phyloP scores from a whole-genome alignment of 2,113 vertebrate genomes.

The Pygoscelis antarcticus region DNA sequence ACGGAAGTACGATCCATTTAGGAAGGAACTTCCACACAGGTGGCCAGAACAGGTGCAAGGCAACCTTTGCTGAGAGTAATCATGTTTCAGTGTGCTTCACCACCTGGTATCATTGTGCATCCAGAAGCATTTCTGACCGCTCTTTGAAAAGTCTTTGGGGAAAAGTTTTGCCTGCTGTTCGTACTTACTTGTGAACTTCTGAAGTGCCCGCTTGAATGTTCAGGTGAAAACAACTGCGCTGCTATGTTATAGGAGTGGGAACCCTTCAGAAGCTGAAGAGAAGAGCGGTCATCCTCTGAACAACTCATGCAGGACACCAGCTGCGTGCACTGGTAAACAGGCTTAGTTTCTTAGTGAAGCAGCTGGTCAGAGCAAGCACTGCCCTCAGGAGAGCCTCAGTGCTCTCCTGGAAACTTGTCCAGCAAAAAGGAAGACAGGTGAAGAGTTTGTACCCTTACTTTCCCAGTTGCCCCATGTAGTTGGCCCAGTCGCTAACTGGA shows the following conservation, averaged over 20 bases:
- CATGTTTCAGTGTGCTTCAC: neutral
- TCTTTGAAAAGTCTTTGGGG: neutral
- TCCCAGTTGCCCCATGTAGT: neutral
- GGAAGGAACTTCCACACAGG: neutral
- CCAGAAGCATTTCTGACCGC: neutral
- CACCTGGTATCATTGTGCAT: neutral
- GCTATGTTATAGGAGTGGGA: neutral
- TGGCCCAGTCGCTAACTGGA: neutral
- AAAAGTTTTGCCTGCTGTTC: neutral
- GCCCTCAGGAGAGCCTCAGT: neutral
- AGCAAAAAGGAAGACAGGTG: neutral
- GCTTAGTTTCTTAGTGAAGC: neutral
- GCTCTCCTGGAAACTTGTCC: neutral
- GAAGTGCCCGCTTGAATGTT: neutral
- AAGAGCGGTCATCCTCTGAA: neutral
- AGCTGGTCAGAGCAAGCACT: neutral
- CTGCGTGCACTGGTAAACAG: neutral
- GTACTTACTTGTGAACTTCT: neutral
- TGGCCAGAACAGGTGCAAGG: neutral
- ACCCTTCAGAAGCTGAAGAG: neutral
- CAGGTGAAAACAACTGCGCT: neutral
- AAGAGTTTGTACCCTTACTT: neutral
- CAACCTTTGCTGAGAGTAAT: neutral
- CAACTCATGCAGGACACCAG: neutral
- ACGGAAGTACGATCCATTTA: neutral